Conservation (phyloP, 2,888 invertebrate genomes). For the Eutolmus rufibarbis region DNA sequence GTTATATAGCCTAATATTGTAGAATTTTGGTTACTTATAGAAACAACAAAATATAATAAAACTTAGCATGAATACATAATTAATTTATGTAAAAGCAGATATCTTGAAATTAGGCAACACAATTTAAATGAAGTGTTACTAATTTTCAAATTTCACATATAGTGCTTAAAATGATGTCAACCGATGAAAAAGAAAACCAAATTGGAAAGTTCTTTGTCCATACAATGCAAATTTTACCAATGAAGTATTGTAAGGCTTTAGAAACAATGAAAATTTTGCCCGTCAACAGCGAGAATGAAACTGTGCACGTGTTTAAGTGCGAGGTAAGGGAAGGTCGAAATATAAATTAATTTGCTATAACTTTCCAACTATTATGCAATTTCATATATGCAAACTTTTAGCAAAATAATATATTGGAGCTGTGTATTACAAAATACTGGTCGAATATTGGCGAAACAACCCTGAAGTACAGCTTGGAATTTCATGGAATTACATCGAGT, state of each 20-base stretch:
- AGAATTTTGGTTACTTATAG: neutral
- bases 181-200: conserved; percentile 69
- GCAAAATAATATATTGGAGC: conserved; percentile 82
- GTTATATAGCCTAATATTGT: too few species aligned
- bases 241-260: conserved; percentile 77
- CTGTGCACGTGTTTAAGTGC: conserved; percentile 75
- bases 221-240: conserved; percentile 84
- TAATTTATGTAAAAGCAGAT: neutral
- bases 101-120: neutral
- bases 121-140: neutral
- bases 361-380: neutral
- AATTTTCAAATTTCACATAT: neutral
- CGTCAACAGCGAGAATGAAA: conserved; percentile 75
- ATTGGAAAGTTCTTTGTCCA: conserved; percentile 86
- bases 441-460: conserved; percentile 82
- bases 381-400: conserved; percentile 54
- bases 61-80: neutral
- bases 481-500: conserved; percentile 82
- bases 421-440: conserved; percentile 95
- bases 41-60: neutral
- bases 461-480: conserved; percentile 78
- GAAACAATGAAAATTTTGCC: conserved; percentile 63
- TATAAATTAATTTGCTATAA: neutral
- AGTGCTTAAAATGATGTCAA: conserved; percentile 68
- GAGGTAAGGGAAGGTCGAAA: conserved; percentile 65